Evolutionary conservation across 2,797 vertebrate species (phyloP), one percentile per base, ranked within the genome.

Genomic region (Acropternis orthonyx): DNA sequence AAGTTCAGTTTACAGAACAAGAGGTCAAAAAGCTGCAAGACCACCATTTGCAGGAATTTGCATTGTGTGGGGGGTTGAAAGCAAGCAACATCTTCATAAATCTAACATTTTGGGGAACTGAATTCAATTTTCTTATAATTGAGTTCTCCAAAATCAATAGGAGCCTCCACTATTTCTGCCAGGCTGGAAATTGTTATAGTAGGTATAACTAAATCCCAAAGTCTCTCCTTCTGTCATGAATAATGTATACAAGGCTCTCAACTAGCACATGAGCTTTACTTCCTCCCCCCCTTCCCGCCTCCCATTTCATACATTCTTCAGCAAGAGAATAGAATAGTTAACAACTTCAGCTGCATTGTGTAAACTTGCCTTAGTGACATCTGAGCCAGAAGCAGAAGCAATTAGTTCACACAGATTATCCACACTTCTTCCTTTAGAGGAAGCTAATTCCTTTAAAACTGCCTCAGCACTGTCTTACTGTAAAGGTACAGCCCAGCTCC

Each of bases 201-300:
- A 76, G 68, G 17, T 49, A 37, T 23, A 77, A 58, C 14, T 65
- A 86, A 67, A 46, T n/a, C 75, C 19, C 37, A 55, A 68, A 81
- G 55, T n/a, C 22, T 69, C 48, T 65, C 26, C 10, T 24, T 88
- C 30, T 55, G 7, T 63, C 48, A 41, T 36, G 16, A 82, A 52
- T 48, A 69, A 73, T 36, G 74, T 5, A 61, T 21, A 28, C 22
- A 72, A 84, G 14, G 14, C 9, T 86, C 21, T 22, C 36, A 76
- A 54, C 4, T 34, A 86, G 58, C 7, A 84, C 7, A 49, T 61
- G 3, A 82, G 8, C 7, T 76, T 81, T 41, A 8, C 30, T 84
- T 71, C 26, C 34, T 71, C 26, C 30, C 10, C 16, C 15, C 12
- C 36, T 18, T 13, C 0, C 14, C 7, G 6, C 1, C 1, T 2